Evolutionary conservation across 2,797 vertebrate genomes (phyloP).

Genomic region (Enteromius radiatus): DNA sequence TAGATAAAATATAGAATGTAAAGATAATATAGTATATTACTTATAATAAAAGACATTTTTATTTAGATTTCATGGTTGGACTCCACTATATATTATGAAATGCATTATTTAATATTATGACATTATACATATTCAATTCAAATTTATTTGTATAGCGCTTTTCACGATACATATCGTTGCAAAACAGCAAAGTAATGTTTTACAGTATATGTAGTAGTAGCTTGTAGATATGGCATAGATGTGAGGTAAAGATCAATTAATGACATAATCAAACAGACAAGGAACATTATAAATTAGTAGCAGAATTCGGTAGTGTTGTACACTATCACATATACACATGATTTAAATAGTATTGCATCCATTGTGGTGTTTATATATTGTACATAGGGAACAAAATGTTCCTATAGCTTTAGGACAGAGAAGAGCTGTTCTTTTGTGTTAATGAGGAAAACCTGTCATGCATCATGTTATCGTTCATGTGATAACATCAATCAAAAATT

Average conservation of each 20-base stretch:
- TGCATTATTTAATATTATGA: background rate
- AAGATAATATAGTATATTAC: background rate
- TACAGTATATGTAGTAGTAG: no score
- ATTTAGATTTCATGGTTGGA: background rate
- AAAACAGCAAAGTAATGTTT: no score
- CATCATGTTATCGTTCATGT: slow-evolving; percentile 7
- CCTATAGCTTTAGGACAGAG: background rate
- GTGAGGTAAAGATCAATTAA: no score
- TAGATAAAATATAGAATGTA: background rate
- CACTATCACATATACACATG: no score
- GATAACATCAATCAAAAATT: slow-evolving; percentile 33
- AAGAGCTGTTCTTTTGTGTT: background rate
- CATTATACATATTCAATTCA: no score
- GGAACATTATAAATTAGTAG: no score
- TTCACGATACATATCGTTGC: no score
- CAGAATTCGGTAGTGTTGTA: no score
- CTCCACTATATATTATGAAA: background rate
- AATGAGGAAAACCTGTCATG: slow-evolving; percentile 20
- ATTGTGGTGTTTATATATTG: background rate
- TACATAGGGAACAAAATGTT: background rate
- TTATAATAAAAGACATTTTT: background rate
- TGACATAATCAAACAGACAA: no score
- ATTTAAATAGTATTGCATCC: background rate
- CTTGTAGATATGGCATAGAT: no score
- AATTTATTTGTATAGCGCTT: no score